Base-by-base conservation (phyloP, 2,888 invertebrate genomes). In the Carabus problematicus region DNA sequence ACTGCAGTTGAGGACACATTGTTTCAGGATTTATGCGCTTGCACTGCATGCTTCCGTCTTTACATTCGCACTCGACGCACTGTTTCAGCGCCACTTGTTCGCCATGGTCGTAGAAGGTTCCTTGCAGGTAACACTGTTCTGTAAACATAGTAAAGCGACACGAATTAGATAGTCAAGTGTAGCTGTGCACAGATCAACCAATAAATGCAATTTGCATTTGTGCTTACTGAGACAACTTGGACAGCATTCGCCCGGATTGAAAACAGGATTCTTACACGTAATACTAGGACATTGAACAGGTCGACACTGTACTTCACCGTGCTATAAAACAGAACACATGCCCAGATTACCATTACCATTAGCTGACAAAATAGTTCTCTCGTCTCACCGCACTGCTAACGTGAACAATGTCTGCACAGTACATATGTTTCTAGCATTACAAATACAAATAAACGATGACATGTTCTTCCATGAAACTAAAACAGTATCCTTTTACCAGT, bases 201-300 rank as follows among this genome's bases (percentile, higher is more conserved):
- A 29, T 29, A 6, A 2, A 29, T 29, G 29, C 29, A 29, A 29
- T 29, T 2, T 29, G 29, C 29, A 29, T 29, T 70, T 11, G n/a
- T 73, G 87, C 92, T 89, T 86, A 94, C 94, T 91, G 78, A 92
- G 87, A 84, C 95, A 95, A 77, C 88, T 89, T 71, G 92, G 92
- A 82, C 95, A 95, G 83, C 94, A 95, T 80, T 92, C 89, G 74
- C 92, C 93, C 73, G 88, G 88, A 76, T 88, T 87, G 77, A 88
- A 83, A 72, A 92, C 89, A 75, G 95, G 94, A 82, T 92, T 89
- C 82, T 91, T 92, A 84, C 95, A 95, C 75, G 86, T 86, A 70
- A 88, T 86, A 77, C 87, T 85, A 64, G 91, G 90, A 85, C 95
- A 95, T 81, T 91, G 89, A 72, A 91, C 89, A 78, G 91, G 91